Evolutionary conservation across 2,113 vertebrate species (phyloP), one percentile per base, ranked within the genome.

Genomic region (Psammodynastes pulverulentus): DNA sequence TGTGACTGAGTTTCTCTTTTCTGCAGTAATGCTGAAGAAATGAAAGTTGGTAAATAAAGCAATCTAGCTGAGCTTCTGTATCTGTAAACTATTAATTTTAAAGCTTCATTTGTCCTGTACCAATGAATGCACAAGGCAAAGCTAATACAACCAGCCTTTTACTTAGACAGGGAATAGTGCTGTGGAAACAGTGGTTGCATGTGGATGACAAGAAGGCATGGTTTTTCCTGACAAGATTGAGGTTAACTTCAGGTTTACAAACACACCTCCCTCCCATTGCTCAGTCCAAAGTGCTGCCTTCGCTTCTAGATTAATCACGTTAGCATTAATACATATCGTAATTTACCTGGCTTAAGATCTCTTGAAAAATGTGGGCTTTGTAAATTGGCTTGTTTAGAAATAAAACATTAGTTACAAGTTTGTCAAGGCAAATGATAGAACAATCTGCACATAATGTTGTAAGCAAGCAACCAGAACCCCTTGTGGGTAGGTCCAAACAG

Each of bases 1-100:
- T 93, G 62, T 92, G 94, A 93, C 58, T 96, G 93, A 93, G 92
- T 90, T 91, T 95, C 79, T 93, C 95, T 97, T 95, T 96, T 96
- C 94, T 84, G 58, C 95, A 97, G 94, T 96, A 97, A 93, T 52
- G 92, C 91, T 95, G 92, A 96, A 96, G 95, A 96, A 96, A 95
- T 91, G 46, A 87, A 95, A 94, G 96, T 97, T 92, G 93, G 93
- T 95, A 97, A 96, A 95, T 95, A 96, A 96, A 95, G 93, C 39
- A 96, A 94, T 93, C 93, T 95, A 95, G 92, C 56, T 56, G 85
- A 91, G 92, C 92, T 7, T 93, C 90, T 93, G 91, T 95, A 92
- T 95, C 96, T 93, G 95, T 91, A 94, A 95, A 96, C 45, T 39
- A 79, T 93, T 48, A 91, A 92, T 93, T 94, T 93, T 39, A 95